Conservation (phyloP, 2,113 vertebrate genomes). For the Scomber scombrus region DNA sequence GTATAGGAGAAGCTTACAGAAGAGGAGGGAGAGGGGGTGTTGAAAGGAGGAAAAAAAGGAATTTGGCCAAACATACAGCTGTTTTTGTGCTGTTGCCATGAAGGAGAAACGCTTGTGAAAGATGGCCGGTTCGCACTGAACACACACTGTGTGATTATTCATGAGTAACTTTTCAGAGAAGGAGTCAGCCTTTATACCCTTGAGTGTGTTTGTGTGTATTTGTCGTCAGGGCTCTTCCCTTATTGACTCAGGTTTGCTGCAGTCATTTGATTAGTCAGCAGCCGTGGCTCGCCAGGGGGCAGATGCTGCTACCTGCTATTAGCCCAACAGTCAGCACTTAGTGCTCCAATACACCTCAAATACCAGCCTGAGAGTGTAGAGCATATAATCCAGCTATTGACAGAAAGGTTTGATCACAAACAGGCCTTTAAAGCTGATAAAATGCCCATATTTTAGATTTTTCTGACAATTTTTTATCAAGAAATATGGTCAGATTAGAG, state of each 20-base stretch:
- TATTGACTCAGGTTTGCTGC: slow-evolving; percentile 64
- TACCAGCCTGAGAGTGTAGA: background rate
- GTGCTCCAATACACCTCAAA: slow-evolving; percentile 10
- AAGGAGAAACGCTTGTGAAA: background rate
- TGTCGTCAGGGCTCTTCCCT: slow-evolving; percentile 3
- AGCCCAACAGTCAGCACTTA: slow-evolving; percentile 52
- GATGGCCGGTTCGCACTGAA: background rate
- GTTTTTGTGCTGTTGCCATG: slow-evolving; percentile 1
- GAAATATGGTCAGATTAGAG: no score
- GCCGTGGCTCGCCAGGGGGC: background rate
- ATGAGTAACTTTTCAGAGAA: background rate
- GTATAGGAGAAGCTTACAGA: background rate
- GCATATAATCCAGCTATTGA: background rate
- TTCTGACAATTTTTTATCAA: no score
- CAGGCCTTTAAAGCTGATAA: background rate
- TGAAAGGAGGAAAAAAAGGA: background rate
- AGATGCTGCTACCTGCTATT: slow-evolving; percentile 39
- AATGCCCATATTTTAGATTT: background rate
- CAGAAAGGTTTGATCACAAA: background rate
- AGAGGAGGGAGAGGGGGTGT: background rate
- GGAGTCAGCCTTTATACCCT: background rate
- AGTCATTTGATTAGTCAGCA: slow-evolving; percentile 66
- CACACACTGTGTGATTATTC: background rate
- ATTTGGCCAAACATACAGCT: background rate
- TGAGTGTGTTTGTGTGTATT: slow-evolving; percentile 17